Evolutionary conservation across 1,140 invertebrate genomes (phyloP).

Genomic region (Hyles vespertilio): DNA sequence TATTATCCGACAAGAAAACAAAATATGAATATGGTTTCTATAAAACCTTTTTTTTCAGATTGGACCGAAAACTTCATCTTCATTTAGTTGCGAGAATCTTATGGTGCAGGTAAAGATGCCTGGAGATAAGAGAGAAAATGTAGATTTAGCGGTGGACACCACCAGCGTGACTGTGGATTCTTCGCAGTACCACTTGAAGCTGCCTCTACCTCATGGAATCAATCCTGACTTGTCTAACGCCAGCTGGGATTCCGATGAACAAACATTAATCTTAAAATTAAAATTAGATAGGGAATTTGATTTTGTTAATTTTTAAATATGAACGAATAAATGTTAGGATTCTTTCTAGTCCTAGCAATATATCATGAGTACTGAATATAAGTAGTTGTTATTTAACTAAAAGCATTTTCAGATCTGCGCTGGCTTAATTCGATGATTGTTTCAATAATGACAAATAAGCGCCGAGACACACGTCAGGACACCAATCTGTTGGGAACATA

Average conservation of each 20-base stretch:
- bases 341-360: neutral
- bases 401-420: no score
- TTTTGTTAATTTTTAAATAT: conserved; percentile 86
- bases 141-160: conserved; percentile 83
- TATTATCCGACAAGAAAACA: no score
- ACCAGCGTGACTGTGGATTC: conserved; percentile 80
- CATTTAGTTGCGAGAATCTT: conserved; percentile 91
- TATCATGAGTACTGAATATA: no score
- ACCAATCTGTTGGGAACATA: conserved; percentile 31
- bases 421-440: no score
- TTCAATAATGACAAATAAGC: no score
- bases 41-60: conserved; percentile 77
- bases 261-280: conserved; percentile 82
- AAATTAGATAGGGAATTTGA: conserved; percentile 86
- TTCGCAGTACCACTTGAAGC: conserved; percentile 80
- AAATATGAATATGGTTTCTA: neutral
- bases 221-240: conserved; percentile 87
- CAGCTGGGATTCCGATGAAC: conserved; percentile 83
- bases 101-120: conserved; percentile 85
- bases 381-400: no score
- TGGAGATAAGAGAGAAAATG: conserved; percentile 80
- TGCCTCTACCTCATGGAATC: conserved; percentile 87
- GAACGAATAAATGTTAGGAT: neutral
- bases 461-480: conserved; percentile 25
- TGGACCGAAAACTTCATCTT: conserved; percentile 87